A percentile compares a stretch with the other conserved stretches of the same genome.
Evolutionary conservation across 2,888 invertebrate genomes (phyloP).

Genomic region (Podabrus alpinus): DNA sequence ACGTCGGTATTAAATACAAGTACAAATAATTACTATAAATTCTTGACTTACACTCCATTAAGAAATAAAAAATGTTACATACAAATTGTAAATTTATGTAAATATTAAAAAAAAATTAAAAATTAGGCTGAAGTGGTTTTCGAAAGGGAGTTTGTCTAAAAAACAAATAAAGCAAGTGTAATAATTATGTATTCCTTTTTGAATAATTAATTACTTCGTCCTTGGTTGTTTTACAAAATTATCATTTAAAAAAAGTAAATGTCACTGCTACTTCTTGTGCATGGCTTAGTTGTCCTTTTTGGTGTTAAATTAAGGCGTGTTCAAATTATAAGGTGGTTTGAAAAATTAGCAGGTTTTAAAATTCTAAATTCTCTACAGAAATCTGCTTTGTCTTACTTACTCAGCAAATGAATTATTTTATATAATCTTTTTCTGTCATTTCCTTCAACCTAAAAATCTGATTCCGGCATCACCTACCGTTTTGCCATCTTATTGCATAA

Average conservation of each 20-base stretch:
- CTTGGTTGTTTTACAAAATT: not conserved
- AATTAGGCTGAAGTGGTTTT: not conserved
- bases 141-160: not conserved
- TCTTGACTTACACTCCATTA: not conserved
- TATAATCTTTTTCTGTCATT: not conserved
- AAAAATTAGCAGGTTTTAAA: not conserved
- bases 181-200: not conserved
- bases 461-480: not conserved
- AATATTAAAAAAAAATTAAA: not conserved
- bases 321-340: not conserved
- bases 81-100: not conserved
- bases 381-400: too few relatives aligned
- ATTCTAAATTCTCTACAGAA: too few relatives aligned
- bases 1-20: conserved; percentile 8
- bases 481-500: not conserved
- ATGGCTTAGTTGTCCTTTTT: not conserved
- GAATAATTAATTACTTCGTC: not conserved
- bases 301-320: not conserved
- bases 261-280: conserved; percentile 11
- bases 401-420: not conserved
- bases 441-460: too few relatives aligned
- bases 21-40: not conserved
- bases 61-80: not conserved
- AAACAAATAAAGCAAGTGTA: not conserved
- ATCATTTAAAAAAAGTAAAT: not conserved